A percentile compares a stretch with the other conserved stretches of the same genome.
phyloP scores from a whole-genome alignment of 2,888 invertebrate species.

The Agriopis aurantiaria region DNA sequence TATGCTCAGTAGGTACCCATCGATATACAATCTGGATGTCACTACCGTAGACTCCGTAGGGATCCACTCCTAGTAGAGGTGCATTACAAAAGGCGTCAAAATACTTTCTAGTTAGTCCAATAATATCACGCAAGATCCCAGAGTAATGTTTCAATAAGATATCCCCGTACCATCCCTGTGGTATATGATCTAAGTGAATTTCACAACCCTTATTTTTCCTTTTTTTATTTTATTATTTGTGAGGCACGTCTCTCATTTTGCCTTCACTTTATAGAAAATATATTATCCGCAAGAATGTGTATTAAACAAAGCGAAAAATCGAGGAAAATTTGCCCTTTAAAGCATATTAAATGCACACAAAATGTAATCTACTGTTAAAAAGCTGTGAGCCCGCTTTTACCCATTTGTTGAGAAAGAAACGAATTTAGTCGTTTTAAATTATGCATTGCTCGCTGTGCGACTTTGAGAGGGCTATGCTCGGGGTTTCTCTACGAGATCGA shows the following conservation, averaged over 20 bases:
- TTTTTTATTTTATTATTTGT: slow-evolving; percentile 4
- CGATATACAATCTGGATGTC: too few species aligned
- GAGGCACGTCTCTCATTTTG: slow-evolving; percentile 8
- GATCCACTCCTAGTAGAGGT: too few species aligned
- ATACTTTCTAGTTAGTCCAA: not conserved
- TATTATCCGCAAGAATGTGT: slow-evolving; percentile 1
- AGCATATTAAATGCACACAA: slow-evolving; percentile 12
- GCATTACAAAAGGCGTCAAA: not conserved
- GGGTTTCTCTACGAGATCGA: not conserved
- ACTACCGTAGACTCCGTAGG: too few species aligned
- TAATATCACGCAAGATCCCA: not conserved
- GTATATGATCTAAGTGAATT: slow-evolving; percentile 17
- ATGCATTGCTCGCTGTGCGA: not conserved
- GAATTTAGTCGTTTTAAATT: slow-evolving; percentile 3
- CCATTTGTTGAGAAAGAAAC: not conserved
- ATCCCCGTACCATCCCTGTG: not conserved
- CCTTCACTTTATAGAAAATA: slow-evolving; percentile 8
- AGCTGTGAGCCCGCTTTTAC: not conserved
- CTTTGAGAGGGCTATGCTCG: too few species aligned
- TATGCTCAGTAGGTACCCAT: too few species aligned
- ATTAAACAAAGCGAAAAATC: slow-evolving; percentile 3
- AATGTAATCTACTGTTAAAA: slow-evolving; percentile 1
- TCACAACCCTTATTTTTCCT: slow-evolving; percentile 9
- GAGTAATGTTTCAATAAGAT: slow-evolving; percentile 15
- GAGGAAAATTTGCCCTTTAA: not conserved